Conservation (phyloP, 2,113 vertebrate genomes). For the Morone chrysops region DNA sequence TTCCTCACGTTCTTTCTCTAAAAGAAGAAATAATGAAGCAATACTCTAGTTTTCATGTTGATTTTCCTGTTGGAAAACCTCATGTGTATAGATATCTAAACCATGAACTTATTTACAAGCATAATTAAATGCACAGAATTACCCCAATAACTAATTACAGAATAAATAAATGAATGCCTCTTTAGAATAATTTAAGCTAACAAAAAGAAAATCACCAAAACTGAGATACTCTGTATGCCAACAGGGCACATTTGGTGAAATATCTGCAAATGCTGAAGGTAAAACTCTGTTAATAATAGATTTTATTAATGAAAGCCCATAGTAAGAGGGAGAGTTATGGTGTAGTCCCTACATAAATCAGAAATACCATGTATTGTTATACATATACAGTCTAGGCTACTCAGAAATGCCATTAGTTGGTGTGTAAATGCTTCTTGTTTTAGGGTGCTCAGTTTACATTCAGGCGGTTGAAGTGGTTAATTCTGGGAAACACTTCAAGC, state of each 20-base stretch:
- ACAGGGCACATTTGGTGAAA: not conserved
- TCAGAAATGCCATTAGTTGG: not conserved
- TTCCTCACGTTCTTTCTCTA: not conserved
- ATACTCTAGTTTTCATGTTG: not conserved
- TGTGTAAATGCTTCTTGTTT: not conserved
- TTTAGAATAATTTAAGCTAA: too few species aligned
- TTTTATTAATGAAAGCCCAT: not conserved
- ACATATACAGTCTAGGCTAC: not conserved
- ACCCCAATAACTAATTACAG: not conserved
- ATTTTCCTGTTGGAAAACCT: not conserved
- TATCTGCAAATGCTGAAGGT: not conserved
- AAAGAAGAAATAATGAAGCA: constrained; percentile 3
- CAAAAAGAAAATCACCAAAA: not conserved
- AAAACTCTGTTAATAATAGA: not conserved
- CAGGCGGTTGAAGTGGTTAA: not conserved
- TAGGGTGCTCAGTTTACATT: not conserved
- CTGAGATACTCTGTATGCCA: not conserved
- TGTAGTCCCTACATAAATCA: not conserved
- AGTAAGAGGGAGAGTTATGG: not conserved
- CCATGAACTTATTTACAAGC: not conserved
- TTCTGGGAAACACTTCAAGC: not conserved
- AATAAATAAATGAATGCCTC: not conserved
- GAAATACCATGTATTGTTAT: not conserved
- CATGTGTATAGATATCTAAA: not conserved
- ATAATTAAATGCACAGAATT: not conserved